Percentiles rank a stretch among this genome's conserved stretches.
Conservation (phyloP, 2,113 vertebrate species). For the Grammomys dolichurus region DNA sequence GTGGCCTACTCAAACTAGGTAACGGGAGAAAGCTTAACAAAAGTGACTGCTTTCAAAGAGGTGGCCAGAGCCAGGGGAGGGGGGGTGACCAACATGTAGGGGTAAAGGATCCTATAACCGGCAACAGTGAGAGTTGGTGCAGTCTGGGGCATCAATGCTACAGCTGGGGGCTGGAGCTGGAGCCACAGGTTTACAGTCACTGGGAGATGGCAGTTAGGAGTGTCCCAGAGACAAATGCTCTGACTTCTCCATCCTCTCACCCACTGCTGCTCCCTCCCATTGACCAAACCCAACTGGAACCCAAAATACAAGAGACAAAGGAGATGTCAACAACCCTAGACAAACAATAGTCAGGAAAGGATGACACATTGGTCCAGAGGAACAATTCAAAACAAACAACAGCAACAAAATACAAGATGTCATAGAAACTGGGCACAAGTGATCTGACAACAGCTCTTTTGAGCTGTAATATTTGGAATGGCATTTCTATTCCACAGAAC, state of each 20-base stretch:
- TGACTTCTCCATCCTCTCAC: background rate
- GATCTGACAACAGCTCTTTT: background rate
- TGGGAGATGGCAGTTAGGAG: background rate
- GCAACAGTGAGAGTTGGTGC: background rate
- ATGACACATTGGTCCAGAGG: background rate
- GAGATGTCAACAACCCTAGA: background rate
- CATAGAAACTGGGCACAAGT: background rate
- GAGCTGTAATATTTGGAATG: background rate
- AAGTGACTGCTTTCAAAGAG: background rate
- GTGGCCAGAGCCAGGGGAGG: background rate
- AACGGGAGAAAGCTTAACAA: background rate
- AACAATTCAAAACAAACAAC: background rate
- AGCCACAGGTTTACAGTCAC: background rate
- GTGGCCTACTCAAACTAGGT: background rate
- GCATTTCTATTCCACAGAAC: background rate
- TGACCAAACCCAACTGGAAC: background rate
- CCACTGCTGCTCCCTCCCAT: background rate
- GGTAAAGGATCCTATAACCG: background rate
- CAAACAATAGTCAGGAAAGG: background rate
- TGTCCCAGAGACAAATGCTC: background rate
- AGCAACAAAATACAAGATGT: background rate
- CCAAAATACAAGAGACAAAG: background rate
- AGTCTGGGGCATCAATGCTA: background rate
- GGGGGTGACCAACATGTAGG: background rate
- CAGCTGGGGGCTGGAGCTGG: background rate